Percentiles rank a stretch among this genome's conserved stretches.
Conservation (phyloP, 2,113 vertebrate species). For the Micromys minutus region DNA sequence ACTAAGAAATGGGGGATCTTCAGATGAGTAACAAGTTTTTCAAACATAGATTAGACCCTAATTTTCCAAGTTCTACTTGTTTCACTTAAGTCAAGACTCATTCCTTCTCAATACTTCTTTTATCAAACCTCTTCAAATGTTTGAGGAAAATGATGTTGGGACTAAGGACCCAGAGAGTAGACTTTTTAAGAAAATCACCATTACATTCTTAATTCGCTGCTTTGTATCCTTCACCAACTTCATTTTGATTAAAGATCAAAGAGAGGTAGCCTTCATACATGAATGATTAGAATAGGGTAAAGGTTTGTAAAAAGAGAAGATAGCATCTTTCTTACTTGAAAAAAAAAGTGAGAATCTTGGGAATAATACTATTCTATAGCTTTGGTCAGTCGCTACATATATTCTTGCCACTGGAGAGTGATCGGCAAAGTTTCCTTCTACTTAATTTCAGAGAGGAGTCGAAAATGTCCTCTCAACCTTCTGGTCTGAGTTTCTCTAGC, state of each 20-base stretch:
- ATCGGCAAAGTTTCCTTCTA: not conserved
- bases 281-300: not conserved
- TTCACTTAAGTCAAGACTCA: not conserved
- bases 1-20: not conserved
- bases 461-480: not conserved
- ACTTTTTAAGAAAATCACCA: not conserved
- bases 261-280: constrained; percentile 31
- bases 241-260: constrained; percentile 26
- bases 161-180: not conserved
- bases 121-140: constrained; percentile 15
- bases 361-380: constrained; percentile 10
- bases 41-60: not conserved
- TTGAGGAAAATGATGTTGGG: not conserved
- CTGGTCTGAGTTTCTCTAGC: not conserved
- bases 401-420: not conserved
- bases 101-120: not conserved
- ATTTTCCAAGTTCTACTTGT: constrained; percentile 5
- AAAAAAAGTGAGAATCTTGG: not conserved
- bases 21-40: not conserved
- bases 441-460: not conserved
- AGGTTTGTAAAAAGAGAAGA: not conserved
- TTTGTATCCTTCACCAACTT: not conserved
- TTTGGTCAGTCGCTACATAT: not conserved
- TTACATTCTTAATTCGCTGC: not conserved
- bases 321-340: constrained; percentile 32